Evolutionary conservation across 1,140 invertebrate species (phyloP).

Genomic region (Agraylea sexmaculata): DNA sequence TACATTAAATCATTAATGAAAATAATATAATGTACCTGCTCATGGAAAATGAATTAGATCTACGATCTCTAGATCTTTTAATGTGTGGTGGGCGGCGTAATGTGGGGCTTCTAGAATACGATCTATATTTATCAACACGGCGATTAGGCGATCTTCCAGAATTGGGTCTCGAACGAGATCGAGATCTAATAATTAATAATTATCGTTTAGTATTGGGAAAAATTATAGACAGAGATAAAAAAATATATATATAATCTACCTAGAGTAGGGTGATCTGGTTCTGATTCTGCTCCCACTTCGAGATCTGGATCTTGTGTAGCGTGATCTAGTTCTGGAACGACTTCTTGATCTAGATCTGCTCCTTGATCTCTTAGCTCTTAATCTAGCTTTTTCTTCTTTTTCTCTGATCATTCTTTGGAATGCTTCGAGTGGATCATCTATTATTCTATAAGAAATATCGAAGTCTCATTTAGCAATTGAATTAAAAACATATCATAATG

Average conservation of each 20-base stretch:
- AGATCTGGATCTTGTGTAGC: conserved; percentile 24
- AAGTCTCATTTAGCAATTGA: neutral
- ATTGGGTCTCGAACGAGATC: conserved; percentile 30
- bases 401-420: conserved; percentile 76
- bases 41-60: conserved; percentile 17
- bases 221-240: neutral
- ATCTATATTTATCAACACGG: conserved; percentile 23
- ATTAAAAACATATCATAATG: neutral
- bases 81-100: conserved; percentile 1
- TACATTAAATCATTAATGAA: neutral
- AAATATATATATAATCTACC: conserved; percentile 28
- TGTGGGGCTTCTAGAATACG: conserved; percentile 17
- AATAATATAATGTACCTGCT: conserved; percentile 15
- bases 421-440: conserved; percentile 65
- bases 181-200: conserved; percentile 24
- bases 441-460: conserved; percentile 1
- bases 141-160: conserved; percentile 34
- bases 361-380: conserved; percentile 49
- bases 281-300: conserved; percentile 29
- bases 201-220: conserved; percentile 6
- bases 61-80: conserved; percentile 13
- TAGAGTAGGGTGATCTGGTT: conserved; percentile 33
- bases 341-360: conserved; percentile 23
- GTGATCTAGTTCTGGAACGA: conserved; percentile 21
- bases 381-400: conserved; percentile 61